Evolutionary conservation across 1,140 invertebrate genomes (phyloP).

Genomic region (Kradibia gibbosae): DNA sequence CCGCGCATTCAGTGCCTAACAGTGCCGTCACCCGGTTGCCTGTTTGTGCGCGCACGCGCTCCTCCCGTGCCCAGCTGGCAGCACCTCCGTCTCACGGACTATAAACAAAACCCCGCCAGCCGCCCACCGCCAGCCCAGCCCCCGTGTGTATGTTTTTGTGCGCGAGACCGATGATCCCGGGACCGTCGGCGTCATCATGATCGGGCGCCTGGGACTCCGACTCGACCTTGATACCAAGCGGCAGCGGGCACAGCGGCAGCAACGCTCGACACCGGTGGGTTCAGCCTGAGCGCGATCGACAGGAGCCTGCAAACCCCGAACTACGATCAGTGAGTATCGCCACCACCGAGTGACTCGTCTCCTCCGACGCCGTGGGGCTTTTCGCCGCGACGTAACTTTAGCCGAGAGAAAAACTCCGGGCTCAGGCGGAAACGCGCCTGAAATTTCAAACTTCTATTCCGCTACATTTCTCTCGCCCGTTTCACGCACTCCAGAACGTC

Average conservation of each 20-base stretch:
- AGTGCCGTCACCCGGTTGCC: slow-evolving; percentile 26
- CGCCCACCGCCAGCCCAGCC: background rate
- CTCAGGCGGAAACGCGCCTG: background rate
- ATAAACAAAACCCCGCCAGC: slow-evolving; percentile 33
- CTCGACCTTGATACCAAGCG: background rate
- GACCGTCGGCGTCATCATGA: background rate
- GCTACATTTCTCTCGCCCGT: no score
- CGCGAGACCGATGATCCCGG: background rate
- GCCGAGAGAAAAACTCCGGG: no score
- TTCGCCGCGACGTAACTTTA: no score
- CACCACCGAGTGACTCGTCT: no score
- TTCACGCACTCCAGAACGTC: no score
- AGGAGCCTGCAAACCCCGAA: background rate
- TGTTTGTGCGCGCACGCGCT: background rate
- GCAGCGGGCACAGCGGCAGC: no score
- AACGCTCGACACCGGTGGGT: no score
- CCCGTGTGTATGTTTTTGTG: background rate
- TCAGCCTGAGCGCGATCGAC: no score
- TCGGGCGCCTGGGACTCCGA: background rate
- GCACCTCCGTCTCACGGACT: slow-evolving; percentile 29
- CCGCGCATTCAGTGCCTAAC: slow-evolving; percentile 33
- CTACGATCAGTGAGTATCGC: background rate
- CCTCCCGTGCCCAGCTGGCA: slow-evolving; percentile 14
- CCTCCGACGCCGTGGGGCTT: no score
- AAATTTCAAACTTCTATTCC: background rate